phyloP scores from a whole-genome alignment of 2,113 vertebrate genomes.

The Crotophaga sulcirostris region DNA sequence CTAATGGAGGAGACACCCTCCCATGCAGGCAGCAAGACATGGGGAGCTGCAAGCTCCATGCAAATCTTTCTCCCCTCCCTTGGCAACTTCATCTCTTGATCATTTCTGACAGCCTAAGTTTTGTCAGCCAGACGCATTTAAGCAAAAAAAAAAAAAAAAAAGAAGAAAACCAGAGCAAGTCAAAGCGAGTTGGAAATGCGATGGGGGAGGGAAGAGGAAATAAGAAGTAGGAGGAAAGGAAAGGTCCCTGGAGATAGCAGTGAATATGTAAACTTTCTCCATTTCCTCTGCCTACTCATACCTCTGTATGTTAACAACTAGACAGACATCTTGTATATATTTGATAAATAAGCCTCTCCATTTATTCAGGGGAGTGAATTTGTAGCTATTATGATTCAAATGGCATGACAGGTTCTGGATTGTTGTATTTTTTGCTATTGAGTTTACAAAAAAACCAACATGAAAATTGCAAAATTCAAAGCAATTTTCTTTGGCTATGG shows the following conservation, averaged over 20 bases:
- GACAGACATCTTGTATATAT: conserved; percentile 80
- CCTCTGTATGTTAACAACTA: conserved; percentile 73
- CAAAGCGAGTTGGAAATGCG: conserved; percentile 1
- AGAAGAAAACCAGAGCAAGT: not conserved
- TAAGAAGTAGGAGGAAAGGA: conserved; percentile 37
- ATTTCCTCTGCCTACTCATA: conserved; percentile 74
- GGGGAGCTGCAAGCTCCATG: not conserved
- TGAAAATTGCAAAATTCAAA: conserved; percentile 67
- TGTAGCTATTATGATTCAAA: conserved; percentile 85
- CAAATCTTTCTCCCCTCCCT: not conserved
- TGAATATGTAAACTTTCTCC: conserved; percentile 71
- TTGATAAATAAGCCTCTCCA: conserved; percentile 82
- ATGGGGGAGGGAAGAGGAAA: not conserved
- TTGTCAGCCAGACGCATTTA: conserved; percentile 3
- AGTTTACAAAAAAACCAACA: conserved; percentile 56
- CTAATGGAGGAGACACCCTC: not conserved
- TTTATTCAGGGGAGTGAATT: conserved; percentile 82
- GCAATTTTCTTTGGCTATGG: conserved; percentile 72
- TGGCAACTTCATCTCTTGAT: not conserved
- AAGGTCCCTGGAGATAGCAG: conserved; percentile 53
- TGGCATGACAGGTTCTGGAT: conserved; percentile 77
- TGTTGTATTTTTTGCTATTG: conserved; percentile 65
- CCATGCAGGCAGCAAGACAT: not conserved
- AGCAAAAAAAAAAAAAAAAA: not conserved
- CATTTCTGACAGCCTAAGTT: conserved; percentile 20